Percentiles rank a stretch among this genome's conserved stretches.
Conservation (phyloP, 2,113 vertebrate genomes). For the Psettodes erumei region DNA sequence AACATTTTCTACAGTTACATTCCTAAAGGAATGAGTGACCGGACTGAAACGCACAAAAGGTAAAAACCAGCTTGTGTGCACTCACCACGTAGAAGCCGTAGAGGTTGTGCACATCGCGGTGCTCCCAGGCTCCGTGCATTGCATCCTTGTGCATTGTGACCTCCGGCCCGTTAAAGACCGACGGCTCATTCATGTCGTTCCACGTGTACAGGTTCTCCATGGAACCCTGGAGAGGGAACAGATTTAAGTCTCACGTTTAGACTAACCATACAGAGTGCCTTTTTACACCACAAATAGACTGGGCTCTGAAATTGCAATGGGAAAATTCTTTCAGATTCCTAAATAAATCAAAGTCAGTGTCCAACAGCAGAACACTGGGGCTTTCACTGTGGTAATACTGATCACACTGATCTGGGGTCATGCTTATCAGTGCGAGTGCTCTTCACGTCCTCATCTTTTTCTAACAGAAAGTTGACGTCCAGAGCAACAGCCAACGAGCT, state of each 20-base stretch:
- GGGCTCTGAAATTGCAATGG: neutral
- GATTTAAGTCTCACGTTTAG: neutral
- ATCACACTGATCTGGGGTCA: neutral
- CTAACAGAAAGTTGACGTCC: neutral
- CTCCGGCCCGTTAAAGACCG: conserved; percentile 93
- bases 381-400: neutral
- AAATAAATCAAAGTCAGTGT: neutral
- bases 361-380: neutral
- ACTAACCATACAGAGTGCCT: neutral
- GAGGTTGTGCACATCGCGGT: conserved; percentile 91
- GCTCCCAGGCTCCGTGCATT: conserved; percentile 88
- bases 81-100: conserved; percentile 93
- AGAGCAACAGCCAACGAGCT: neutral
- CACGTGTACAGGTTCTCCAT: conserved; percentile 89
- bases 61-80: too few species aligned
- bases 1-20: neutral
- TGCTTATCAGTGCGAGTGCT: neutral
- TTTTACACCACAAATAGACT: too few species aligned
- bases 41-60: too few species aligned
- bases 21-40: neutral
- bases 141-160: conserved; percentile 95
- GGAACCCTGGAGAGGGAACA: conserved; percentile 80
- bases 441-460: neutral
- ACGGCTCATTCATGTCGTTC: conserved; percentile 97
- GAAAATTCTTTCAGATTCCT: neutral